Percentiles rank a stretch among this genome's conserved stretches.
phyloP scores from a whole-genome alignment of 1,140 invertebrate species.

The Oncopeltus fasciatus region DNA sequence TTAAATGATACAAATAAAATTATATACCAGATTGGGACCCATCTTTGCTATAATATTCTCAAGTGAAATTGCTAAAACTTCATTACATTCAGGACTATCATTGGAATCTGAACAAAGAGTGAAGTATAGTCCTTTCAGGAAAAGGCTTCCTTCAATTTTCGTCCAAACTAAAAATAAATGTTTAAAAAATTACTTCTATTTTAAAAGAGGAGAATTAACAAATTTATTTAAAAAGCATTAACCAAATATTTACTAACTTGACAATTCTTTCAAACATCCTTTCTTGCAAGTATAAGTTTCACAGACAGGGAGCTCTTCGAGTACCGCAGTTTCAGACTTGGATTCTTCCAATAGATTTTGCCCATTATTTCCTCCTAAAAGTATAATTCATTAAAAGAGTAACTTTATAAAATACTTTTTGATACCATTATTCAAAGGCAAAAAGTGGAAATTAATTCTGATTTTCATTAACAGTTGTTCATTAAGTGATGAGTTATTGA shows the following conservation, averaged over 20 bases:
- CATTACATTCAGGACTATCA: not conserved
- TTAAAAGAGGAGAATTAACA: too few relatives aligned
- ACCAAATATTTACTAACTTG: too few relatives aligned
- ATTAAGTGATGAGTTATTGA: too few relatives aligned
- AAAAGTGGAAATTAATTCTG: too few relatives aligned
- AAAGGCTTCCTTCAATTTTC: not conserved
- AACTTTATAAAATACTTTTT: not conserved
- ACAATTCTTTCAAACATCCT: too few relatives aligned
- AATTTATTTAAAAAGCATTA: too few relatives aligned
- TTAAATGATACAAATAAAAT: not conserved
- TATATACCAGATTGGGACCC: not conserved
- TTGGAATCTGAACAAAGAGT: not conserved
- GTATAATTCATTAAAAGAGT: not conserved
- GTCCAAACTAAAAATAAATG: not conserved
- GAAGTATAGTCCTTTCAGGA: not conserved
- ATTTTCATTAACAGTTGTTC: too few relatives aligned
- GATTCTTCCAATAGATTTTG: too few relatives aligned
- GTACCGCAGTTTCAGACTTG: too few relatives aligned
- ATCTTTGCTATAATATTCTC: not conserved
- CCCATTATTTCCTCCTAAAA: not conserved
- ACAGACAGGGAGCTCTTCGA: too few relatives aligned
- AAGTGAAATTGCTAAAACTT: not conserved
- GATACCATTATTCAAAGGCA: not conserved
- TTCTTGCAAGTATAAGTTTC: too few relatives aligned
- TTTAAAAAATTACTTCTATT: too few relatives aligned